Conservation (phyloP, 2,797 vertebrate species). For the Selene dorsalis region DNA sequence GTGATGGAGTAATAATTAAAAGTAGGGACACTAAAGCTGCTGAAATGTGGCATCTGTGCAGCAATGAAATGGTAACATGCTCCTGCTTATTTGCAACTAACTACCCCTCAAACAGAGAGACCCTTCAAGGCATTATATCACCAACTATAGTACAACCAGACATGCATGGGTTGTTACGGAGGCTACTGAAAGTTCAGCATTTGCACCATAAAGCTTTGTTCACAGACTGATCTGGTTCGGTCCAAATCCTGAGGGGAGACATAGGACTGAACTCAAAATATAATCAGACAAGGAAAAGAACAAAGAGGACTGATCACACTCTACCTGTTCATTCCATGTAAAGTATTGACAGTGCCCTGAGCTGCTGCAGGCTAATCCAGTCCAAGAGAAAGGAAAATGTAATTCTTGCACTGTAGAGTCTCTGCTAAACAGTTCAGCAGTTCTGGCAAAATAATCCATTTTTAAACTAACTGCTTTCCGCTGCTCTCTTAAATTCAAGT, state of each 20-base stretch:
- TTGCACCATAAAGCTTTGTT: conserved; percentile 57
- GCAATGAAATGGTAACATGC: conserved; percentile 49
- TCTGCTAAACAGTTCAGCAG: conserved; percentile 42
- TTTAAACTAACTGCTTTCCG: conserved; percentile 38
- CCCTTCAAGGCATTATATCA: conserved; percentile 41
- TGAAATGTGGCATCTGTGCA: conserved; percentile 41
- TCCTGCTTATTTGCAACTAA: conserved; percentile 35
- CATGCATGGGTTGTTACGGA: conserved; percentile 29
- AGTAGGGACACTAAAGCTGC: conserved; percentile 33
- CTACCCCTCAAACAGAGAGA: conserved; percentile 34
- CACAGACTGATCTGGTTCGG: conserved; percentile 32
- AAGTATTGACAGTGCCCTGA: conserved; percentile 46
- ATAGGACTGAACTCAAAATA: conserved; percentile 43
- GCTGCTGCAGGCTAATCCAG: conserved; percentile 45
- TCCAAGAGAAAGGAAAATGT: conserved; percentile 45
- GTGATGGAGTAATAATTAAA: conserved; percentile 61
- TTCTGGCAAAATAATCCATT: conserved; percentile 38
- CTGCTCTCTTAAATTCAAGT: conserved; percentile 5
- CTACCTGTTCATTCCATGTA: conserved; percentile 59
- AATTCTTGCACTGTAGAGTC: conserved; percentile 28
- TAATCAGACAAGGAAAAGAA: conserved; percentile 55
- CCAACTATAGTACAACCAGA: conserved; percentile 28
- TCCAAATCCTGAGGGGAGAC: conserved; percentile 41
- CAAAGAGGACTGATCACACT: conserved; percentile 55
- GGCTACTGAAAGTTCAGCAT: conserved; percentile 55